Base-by-base conservation (phyloP, 1,140 invertebrate genomes). In the Wasmannia auropunctata region DNA sequence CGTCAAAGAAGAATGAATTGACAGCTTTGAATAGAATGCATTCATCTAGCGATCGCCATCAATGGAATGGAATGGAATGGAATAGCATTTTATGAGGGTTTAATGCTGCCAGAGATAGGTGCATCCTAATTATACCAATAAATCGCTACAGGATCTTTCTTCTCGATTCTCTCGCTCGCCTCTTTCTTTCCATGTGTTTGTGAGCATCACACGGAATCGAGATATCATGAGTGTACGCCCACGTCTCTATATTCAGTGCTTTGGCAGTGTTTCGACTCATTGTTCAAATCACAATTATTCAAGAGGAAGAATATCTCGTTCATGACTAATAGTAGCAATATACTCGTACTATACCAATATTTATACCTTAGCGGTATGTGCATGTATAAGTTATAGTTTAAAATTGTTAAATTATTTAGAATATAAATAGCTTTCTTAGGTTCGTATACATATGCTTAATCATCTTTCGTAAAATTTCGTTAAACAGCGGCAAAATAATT, bases 111-210 rank as follows among this genome's bases (percentile, higher is more conserved):
- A 43, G 92, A 67, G 91, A 74, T 91, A 95, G 93, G 93, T 94
- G 94, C 93, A 94, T 94, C 94, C 93, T 94, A 95, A 95, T 95
- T 95, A 93, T 93, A 86, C 89, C 93, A 93, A 95, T 95, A 95
- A 95, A 95, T 95, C 94, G 91, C 91, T 89, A 93, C 91, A 91
- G 91, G 90, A 86, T 89, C 81, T 79, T 88, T 88, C 89, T 91
- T 67, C 11, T 56, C 28, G 11, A n/a, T 62, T 62, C 62, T 63
- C 51, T 54, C 74, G 14, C 60, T 75, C 74, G 34, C 11, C 67
- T 85, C 34, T 25, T 81, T 80, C 58, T 79, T 46, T 11, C 40
- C 16, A 4, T 70, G 14, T 46, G 25, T 74, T n/a, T 37, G 34
- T 37, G 14, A 83, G 1, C 3, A 37, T 19, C 7, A 31, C 49